Base-by-base conservation (phyloP, 2,888 invertebrate genomes). In the Pristionchus exspectatus region DNA sequence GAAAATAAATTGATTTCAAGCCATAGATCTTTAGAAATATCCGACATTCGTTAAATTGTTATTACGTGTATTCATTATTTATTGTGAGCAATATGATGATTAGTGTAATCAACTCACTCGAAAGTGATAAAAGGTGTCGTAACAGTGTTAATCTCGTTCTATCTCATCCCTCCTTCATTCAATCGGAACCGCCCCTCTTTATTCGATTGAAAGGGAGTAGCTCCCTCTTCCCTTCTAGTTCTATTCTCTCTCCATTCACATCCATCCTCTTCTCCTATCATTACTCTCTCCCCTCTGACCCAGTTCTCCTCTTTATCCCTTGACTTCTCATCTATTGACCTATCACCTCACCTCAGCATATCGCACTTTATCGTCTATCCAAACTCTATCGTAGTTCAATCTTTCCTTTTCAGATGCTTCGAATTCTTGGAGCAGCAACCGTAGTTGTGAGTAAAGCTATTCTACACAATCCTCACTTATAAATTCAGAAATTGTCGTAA, bases 211-310 rank as follows among this genome's bases (percentile, higher is more conserved):
- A n/a, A 27, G 54, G 33, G 38, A 56, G 54, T 59, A 84, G 84
- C 84, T 54, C 44, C 38, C 74, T 24, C 83, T 83, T 27, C 83
- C 54, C 83, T 56, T 83, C 83, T 56, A 83, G 54, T 83, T 83
- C 66, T 72, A 30, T 44, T 72, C 87, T 50, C 54, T n/a, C 54
- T 50, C 21, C 69, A 50, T 72, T 87, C 18, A 44, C 69, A 33
- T 86, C 54, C 66, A 54, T 56, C 54, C 87, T 56, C 63, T 27
- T 59, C 84, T 56, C 72, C n/a, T 24, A 86, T 86, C 63, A 66
- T 86, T 86, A 33, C 86, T 59, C 54, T 56, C 84, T 59, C 84
- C 84, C 44, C 59, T 59, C 38, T 86, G 33, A 44, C 86, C 86
- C 66, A 86, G 21, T 66, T 66, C 66, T 33, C 63, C 59, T n/a